Base-by-base conservation (phyloP, 2,113 vertebrate species). In the Trichomycterus rosablanca region DNA sequence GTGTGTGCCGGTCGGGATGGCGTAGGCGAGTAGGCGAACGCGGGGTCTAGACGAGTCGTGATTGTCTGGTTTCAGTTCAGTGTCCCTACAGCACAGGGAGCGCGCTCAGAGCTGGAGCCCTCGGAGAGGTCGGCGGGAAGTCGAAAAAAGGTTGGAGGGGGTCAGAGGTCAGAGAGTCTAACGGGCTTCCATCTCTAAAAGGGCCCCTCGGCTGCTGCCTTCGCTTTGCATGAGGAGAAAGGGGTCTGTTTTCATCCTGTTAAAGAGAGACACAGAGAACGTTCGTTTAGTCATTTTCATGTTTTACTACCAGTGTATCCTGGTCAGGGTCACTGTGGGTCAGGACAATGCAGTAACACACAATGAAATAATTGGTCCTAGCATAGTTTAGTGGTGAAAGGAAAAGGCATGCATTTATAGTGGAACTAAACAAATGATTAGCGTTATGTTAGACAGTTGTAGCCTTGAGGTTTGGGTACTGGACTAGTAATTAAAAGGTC, bases 101-200 rank as follows among this genome's bases (percentile, higher is more conserved):
- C 48, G 20, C 53, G 65, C 76, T 78, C 71, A 60, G 80, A 35
- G 50, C 74, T 52, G 72, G 40, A 56, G 43, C 67, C 52, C 68
- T 64, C 53, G 48, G 51, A 52, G 42, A 56, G 61, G 32, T 54
- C 48, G 32, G 14, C 44, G 22, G 79, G 83, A n/a, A n/a, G 83
- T 79, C 81, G 80, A 78, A 52, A 52, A 75, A 68, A 45, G 55
- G 63, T 77, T 71, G 66, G 63, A 49, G 54, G 43, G 66, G 39
- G 34, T 76, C 74, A 79, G 15, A 66, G 57, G n/a, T n/a, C n/a
- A n/a, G n/a, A n/a, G n/a, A n/a, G 68, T 63, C 92, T 91, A 98
- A 83, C 93, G 97, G 89, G 96, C 93, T 91, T 97, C 94, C 96
- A 95, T 97, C 89, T 97, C 93, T 73, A 95, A 89, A 82, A 95